Evolutionary conservation across 2,888 invertebrate species (phyloP), one percentile per base, ranked within the genome.

Genomic region (Boloria selene): DNA sequence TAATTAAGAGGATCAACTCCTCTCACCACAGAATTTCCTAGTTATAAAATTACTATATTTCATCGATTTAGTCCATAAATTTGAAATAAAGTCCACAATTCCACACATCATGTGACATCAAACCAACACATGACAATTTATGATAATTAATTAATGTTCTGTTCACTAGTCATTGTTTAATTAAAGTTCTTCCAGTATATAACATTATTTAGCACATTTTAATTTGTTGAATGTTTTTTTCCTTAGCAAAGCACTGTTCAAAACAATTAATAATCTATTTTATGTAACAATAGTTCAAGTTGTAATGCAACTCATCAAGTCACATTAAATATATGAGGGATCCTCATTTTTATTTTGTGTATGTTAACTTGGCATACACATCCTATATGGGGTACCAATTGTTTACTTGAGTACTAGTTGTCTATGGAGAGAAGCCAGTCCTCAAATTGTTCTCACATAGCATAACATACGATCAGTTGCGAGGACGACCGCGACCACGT

Each of bases 401-500:
- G 76, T 77, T 85, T 77, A 81, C 77, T 85, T 82, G 83, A 87
- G 85, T 86, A 87, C 90, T 88, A 90, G 88, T 88, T 81, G 86
- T 90, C 90, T 90, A 91, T 91, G 92, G 91, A 84, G 92, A 92
- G 92, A 91, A 92, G 91, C 88, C 84, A 88, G 88, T 86, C 90
- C 90, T 88, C 85, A 81, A 77, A 83, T 80, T 79, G 79, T 76
- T 78, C 81, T 84, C 84, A 78, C 85, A 79, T 44, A 56, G 55
- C 75, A 80, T 72, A 77, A 78, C 75, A 73, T 75, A 78, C 78
- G 78, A 82, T 89, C 83, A 90, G 78, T 91, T 91, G 74, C 92
- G 90, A 73, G 84, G 85, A 72, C 92, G 90, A 38, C 92, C 91
- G 67, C 91, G 91, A 58, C 91, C 91, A 55, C 92, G 90, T 50